Percentiles rank a stretch among this genome's conserved stretches.
phyloP scores from a whole-genome alignment of 64 coral and sea anemone species.

The Actinia tenebrosa region DNA sequence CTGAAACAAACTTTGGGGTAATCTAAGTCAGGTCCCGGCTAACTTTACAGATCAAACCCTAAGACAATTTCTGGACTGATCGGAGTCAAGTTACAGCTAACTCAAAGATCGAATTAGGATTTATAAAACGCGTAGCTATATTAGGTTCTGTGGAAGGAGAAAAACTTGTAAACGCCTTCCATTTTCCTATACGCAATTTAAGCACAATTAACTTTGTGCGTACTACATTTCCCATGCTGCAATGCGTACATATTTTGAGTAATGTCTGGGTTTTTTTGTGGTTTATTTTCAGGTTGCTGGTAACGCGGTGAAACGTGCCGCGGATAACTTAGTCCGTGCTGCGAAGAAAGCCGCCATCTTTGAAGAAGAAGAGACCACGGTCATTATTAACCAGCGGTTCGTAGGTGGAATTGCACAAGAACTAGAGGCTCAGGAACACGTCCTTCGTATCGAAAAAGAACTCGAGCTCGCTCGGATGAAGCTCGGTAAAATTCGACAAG shows the following conservation, averaged over 20 bases:
- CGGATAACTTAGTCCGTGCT: constrained; percentile 84
- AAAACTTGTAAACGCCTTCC: too few species aligned
- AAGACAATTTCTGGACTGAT: too few species aligned
- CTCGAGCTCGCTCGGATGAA: constrained; percentile 62
- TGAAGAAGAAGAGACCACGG: constrained; percentile 93
- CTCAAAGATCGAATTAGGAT: too few species aligned
- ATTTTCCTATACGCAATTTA: too few species aligned
- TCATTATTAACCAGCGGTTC: constrained; percentile 89
- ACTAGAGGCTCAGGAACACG: constrained; percentile 85
- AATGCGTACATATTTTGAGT: background rate
- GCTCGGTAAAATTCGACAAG: constrained; percentile 77
- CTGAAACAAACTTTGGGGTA: too few species aligned
- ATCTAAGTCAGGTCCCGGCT: too few species aligned
- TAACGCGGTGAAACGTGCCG: constrained; percentile 88
- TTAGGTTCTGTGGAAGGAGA: too few species aligned
- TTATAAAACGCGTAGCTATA: too few species aligned
- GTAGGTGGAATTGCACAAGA: constrained; percentile 95
- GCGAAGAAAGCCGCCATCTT: constrained; percentile 84
- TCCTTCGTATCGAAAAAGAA: constrained; percentile 90
- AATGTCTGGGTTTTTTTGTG: background rate
- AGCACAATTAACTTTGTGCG: too few species aligned
- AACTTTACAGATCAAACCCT: too few species aligned
- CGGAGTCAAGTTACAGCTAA: too few species aligned
- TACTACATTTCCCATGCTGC: background rate
- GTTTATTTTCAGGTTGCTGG: constrained; percentile 57